Conservation (phyloP, 2,888 invertebrate species). For the Cheilosia impressa region DNA sequence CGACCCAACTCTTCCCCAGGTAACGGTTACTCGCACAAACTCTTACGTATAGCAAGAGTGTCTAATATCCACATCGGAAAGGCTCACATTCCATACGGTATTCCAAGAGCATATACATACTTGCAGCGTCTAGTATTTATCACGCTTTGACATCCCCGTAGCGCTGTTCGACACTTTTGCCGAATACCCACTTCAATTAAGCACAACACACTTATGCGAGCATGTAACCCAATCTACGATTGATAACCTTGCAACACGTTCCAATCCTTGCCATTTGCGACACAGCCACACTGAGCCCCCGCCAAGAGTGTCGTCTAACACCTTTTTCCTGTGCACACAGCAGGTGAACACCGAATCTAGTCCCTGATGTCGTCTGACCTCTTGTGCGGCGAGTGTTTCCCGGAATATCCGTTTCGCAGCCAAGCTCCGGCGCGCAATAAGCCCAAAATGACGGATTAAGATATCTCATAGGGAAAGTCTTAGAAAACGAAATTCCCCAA, state of each 20-base stretch:
- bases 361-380: constrained; percentile 66
- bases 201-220: constrained; percentile 58
- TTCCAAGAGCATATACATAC: not conserved
- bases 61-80: not conserved
- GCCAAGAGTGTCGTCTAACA: constrained; percentile 30
- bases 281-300: constrained; percentile 1
- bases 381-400: constrained; percentile 42
- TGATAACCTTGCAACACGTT: constrained; percentile 62
- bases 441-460: constrained; percentile 73
- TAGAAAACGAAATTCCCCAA: constrained; percentile 60
- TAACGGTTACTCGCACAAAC: no score
- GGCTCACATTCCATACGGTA: not conserved
- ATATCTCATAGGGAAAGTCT: constrained; percentile 63
- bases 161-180: constrained; percentile 45
- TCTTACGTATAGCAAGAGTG: no score
- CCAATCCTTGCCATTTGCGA: constrained; percentile 34
- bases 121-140: not conserved
- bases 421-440: constrained; percentile 26
- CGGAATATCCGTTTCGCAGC: constrained; percentile 53
- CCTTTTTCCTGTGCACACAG: constrained; percentile 50
- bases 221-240: constrained; percentile 68
- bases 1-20: no score
- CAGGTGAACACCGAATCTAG: constrained; percentile 62
- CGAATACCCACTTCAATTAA: constrained; percentile 64
- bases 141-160: constrained; percentile 40